phyloP scores from a whole-genome alignment of 1,140 invertebrate species.

The Formica exsecta region DNA sequence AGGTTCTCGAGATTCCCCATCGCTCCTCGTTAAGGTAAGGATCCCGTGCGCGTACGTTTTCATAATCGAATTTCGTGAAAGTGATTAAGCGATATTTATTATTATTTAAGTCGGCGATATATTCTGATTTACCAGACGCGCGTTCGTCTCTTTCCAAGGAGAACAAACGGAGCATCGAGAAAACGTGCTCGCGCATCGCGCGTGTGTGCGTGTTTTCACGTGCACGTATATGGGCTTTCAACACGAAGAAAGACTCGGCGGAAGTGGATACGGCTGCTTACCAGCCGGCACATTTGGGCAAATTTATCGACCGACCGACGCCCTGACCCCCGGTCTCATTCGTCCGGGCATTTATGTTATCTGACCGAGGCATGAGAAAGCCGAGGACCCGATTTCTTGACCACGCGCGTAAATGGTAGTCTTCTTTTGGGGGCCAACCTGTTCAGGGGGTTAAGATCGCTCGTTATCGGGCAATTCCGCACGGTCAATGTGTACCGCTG shows the following conservation, averaged over 20 bases:
- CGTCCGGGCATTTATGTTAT: constrained; percentile 63
- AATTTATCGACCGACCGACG: constrained; percentile 49
- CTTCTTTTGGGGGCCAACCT: neutral
- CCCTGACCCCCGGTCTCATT: constrained; percentile 54
- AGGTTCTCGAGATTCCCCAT: neutral
- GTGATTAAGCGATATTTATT: constrained; percentile 29
- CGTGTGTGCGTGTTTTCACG: neutral
- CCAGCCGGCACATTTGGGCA: constrained; percentile 47
- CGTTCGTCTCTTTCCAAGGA: constrained; percentile 15
- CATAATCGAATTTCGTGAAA: constrained; percentile 20
- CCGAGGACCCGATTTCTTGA: neutral
- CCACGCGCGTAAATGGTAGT: constrained; percentile 14
- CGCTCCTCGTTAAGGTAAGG: constrained; percentile 16
- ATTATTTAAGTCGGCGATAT: constrained; percentile 37
- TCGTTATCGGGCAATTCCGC: constrained; percentile 52
- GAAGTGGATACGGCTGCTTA: constrained; percentile 44
- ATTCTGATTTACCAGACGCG: constrained; percentile 12
- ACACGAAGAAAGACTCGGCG: constrained; percentile 9
- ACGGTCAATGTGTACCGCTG: neutral
- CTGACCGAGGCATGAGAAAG: constrained; percentile 19
- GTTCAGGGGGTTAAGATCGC: constrained; percentile 41
- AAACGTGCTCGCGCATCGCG: neutral
- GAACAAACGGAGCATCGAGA: neutral
- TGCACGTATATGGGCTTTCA: neutral
- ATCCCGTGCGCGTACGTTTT: constrained; percentile 19